These are phyloP conservation scores for Narcine bancroftii DNA, from an alignment of 2,113 vertebrate species.

Conservation along the genomic window DNA sequence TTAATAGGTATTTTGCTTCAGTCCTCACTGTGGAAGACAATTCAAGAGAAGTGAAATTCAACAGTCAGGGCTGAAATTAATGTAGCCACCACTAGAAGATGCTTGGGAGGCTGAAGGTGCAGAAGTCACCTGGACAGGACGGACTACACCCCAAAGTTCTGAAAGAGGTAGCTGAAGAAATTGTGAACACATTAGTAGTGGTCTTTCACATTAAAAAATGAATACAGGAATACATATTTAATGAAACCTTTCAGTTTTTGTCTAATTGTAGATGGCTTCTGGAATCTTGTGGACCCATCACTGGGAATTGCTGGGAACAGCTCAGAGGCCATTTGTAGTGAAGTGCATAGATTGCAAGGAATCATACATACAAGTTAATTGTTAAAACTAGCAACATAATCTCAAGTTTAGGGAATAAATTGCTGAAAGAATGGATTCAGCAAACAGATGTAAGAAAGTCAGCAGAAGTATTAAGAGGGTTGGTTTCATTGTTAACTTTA, in stretches of 20 bases:
- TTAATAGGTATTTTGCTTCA: too few species aligned
- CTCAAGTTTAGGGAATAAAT: constrained; percentile 3
- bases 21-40: too few species aligned
- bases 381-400: constrained; percentile 2
- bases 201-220: background rate
- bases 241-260: constrained; percentile 10
- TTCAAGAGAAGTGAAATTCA: too few species aligned
- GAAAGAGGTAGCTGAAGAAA: too few species aligned
- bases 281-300: background rate
- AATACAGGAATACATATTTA: background rate
- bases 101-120: too few species aligned
- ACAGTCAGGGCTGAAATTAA: too few species aligned
- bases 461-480: too few species aligned
- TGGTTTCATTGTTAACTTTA: too few species aligned
- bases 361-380: background rate
- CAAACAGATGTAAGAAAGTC: background rate
- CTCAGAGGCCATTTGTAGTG: background rate
- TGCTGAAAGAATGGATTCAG: background rate
- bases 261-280: background rate
- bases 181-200: too few species aligned
- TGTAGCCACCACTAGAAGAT: too few species aligned
- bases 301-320: background rate
- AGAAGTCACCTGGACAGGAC: too few species aligned
- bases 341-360: background rate
- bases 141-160: too few species aligned